phyloP scores from a whole-genome alignment of 2,888 invertebrate species.

The Synergus gifuensis region DNA sequence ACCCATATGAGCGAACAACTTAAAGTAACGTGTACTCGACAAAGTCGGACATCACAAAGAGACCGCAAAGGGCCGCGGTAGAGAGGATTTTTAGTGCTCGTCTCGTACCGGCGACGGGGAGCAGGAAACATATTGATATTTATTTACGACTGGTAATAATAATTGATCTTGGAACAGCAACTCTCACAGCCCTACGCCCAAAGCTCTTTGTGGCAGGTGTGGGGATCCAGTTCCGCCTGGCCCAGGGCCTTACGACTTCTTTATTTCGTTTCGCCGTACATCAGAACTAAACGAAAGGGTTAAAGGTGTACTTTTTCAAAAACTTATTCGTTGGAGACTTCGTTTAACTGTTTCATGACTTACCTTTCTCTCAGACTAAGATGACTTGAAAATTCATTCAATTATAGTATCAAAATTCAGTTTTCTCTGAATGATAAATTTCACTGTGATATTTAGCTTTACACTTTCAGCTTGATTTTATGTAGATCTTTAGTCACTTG shows the following conservation, averaged over 20 bases:
- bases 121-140: slow-evolving; percentile 67
- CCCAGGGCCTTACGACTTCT: slow-evolving; percentile 66
- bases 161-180: slow-evolving; percentile 66
- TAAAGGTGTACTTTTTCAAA: slow-evolving; percentile 64
- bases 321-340: slow-evolving; percentile 48
- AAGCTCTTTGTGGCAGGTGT: slow-evolving; percentile 37
- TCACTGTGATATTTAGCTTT: neutral
- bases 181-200: slow-evolving; percentile 46
- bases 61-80: neutral
- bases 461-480: too few species aligned
- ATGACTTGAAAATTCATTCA: neutral
- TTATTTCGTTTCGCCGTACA: slow-evolving; percentile 68
- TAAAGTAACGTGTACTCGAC: slow-evolving; percentile 13
- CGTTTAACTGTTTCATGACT: slow-evolving; percentile 33
- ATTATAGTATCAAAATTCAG: neutral
- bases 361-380: neutral
- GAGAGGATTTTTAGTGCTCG: slow-evolving; percentile 12
- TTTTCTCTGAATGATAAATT: neutral
- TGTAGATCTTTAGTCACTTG: neutral
- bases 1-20: neutral
- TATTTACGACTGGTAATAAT: slow-evolving; percentile 71
- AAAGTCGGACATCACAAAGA: neutral
- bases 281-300: slow-evolving; percentile 68
- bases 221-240: slow-evolving; percentile 45
- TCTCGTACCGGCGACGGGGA: slow-evolving; percentile 42